phyloP scores from a whole-genome alignment of 2,888 invertebrate species.

The Cetonia aurata region DNA sequence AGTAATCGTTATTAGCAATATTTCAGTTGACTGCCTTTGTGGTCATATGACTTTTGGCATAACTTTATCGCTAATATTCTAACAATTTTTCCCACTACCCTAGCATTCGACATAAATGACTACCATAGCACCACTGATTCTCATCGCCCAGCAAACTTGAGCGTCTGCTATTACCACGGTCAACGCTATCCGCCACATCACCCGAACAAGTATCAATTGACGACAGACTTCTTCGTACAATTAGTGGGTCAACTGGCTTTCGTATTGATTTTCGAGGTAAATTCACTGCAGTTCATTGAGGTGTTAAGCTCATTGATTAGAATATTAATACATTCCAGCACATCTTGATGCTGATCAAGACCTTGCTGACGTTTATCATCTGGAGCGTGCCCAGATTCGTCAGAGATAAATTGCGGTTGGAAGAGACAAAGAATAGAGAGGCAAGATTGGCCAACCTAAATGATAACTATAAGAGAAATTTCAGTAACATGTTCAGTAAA shows the following conservation, averaged over 20 bases:
- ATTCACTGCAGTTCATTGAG: background rate
- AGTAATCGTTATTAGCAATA: no score
- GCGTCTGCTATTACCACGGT: conserved; percentile 60
- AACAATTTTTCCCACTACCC: no score
- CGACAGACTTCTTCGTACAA: conserved; percentile 70
- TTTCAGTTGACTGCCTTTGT: no score
- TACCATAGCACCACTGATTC: background rate
- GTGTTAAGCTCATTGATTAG: background rate
- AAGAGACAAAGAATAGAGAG: conserved; percentile 2
- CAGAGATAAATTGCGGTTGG: conserved; percentile 13
- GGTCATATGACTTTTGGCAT: no score
- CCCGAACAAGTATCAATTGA: conserved; percentile 58
- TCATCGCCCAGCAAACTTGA: conserved; percentile 13
- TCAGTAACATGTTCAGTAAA: conserved; percentile 1
- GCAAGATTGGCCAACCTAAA: conserved; percentile 2
- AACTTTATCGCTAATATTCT: no score
- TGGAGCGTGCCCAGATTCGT: conserved; percentile 17
- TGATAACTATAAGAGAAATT: conserved; percentile 13
- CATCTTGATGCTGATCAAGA: conserved; percentile 20
- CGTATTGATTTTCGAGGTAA: conserved; percentile 73
- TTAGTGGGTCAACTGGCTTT: conserved; percentile 70
- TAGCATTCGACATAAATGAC: conserved; percentile 24
- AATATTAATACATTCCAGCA: conserved; percentile 25
- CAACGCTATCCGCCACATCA: conserved; percentile 56
- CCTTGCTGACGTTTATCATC: background rate